Conservation (phyloP, 2,888 invertebrate genomes). For the Acronicta aceris region DNA sequence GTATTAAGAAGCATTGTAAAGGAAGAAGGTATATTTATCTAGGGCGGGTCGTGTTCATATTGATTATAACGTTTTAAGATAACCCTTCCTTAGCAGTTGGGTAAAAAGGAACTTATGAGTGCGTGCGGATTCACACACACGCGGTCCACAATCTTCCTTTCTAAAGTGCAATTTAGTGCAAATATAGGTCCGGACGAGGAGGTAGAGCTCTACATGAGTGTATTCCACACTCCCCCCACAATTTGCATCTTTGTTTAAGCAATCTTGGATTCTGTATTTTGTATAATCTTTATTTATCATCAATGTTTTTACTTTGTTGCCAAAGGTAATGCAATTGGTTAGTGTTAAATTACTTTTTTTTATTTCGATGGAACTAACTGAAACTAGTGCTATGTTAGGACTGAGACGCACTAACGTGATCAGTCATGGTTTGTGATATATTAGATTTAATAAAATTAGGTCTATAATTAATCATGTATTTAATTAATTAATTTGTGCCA, state of each 20-base stretch:
- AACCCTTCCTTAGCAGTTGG: no score
- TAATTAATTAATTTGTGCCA: conserved; percentile 49
- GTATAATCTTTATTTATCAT: background rate
- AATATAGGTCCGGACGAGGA: no score
- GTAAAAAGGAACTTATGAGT: no score
- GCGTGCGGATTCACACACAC: no score
- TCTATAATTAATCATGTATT: conserved; percentile 56
- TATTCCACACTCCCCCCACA: no score
- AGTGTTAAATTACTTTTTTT: conserved; percentile 16
- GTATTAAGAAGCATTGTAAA: background rate
- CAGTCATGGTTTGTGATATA: conserved; percentile 85
- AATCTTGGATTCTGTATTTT: background rate
- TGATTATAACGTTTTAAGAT: background rate
- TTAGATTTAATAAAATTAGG: conserved; percentile 72
- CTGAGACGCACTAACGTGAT: conserved; percentile 63
- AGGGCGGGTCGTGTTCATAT: background rate
- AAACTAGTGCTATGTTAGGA: conserved; percentile 57
- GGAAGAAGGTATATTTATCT: background rate
- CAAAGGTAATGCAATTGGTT: conserved; percentile 33
- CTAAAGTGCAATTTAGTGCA: no score
- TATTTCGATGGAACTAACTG: conserved; percentile 43
- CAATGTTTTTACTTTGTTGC: background rate
- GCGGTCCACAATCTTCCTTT: no score
- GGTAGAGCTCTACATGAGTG: no score
- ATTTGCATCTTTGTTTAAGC: no score